Conservation (phyloP, 1,140 invertebrate genomes). For the Proales similis region DNA sequence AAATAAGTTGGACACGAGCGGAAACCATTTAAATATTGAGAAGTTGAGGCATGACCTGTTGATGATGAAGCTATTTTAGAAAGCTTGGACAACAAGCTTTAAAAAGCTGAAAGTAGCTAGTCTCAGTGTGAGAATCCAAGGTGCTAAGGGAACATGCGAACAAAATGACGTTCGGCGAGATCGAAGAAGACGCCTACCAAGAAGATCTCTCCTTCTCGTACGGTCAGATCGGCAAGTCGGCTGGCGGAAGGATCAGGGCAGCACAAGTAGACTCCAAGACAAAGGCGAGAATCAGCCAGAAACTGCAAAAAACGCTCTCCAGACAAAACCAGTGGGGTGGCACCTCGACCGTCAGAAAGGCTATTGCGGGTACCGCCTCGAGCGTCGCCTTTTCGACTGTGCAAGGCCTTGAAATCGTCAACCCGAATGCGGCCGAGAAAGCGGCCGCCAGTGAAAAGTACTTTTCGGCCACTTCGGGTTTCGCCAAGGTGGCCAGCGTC, state of each 20-base stretch:
- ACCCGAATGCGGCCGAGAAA: slow-evolving; percentile 62
- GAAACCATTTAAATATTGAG: no score
- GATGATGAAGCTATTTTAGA: no score
- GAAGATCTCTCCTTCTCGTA: slow-evolving; percentile 93
- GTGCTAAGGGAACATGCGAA: slow-evolving; percentile 95
- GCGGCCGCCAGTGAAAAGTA: slow-evolving; percentile 83
- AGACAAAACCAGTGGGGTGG: slow-evolving; percentile 85
- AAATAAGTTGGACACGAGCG: no score
- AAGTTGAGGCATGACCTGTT: no score
- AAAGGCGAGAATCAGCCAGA: slow-evolving; percentile 88
- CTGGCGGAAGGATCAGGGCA: slow-evolving; percentile 78
- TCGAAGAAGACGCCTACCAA: slow-evolving; percentile 98
- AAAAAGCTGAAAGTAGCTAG: no score
- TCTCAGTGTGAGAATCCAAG: no score
- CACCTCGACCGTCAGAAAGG: slow-evolving; percentile 84
- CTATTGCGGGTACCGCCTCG: slow-evolving; percentile 90
- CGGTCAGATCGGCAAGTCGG: slow-evolving; percentile 86
- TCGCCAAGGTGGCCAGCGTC: slow-evolving; percentile 64
- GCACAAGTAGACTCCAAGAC: slow-evolving; percentile 95
- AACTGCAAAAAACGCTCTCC: slow-evolving; percentile 67
- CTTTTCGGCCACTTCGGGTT: slow-evolving; percentile 84
- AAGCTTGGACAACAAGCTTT: no score
- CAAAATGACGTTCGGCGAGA: slow-evolving; percentile 95
- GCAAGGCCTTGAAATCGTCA: slow-evolving; percentile 92
- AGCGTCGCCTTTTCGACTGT: slow-evolving; percentile 92